A percentile compares a stretch with the other conserved stretches of the same genome.
Conservation (phyloP, 1,140 invertebrate species). For the Mercenaria mercenaria region DNA sequence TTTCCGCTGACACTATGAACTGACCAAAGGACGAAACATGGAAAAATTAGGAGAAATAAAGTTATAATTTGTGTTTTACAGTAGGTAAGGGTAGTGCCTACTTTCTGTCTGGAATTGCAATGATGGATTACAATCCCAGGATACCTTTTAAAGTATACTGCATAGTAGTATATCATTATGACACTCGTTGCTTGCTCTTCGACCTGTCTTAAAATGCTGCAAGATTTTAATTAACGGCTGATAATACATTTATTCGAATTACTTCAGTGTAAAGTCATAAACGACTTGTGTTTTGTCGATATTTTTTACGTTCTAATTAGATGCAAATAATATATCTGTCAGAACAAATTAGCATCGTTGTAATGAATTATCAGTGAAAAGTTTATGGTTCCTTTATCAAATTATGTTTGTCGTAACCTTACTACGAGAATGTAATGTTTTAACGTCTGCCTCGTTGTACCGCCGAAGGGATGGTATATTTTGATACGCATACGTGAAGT, state of each 20-base stretch:
- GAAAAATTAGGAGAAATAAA: no score
- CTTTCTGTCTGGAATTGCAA: no score
- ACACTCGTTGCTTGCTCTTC: background rate
- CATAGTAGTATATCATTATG: constrained; percentile 5
- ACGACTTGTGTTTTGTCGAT: background rate
- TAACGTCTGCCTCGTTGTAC: background rate
- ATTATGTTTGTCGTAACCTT: constrained; percentile 7
- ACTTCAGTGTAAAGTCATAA: constrained; percentile 4
- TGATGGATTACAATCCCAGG: background rate
- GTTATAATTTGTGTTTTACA: no score
- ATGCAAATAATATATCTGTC: constrained; percentile 11
- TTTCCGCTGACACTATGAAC: no score
- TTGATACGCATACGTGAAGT: background rate
- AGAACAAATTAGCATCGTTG: background rate
- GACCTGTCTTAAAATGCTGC: background rate
- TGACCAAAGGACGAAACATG: no score
- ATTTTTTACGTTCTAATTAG: background rate
- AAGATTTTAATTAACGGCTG: background rate
- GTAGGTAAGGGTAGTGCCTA: no score
- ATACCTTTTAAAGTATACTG: no score
- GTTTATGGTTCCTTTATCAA: background rate
- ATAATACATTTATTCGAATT: constrained; percentile 1
- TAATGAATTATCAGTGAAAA: constrained; percentile 23
- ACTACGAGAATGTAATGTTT: background rate
- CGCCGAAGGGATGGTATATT: background rate